Evolutionary conservation across 2,888 invertebrate species (phyloP).

Genomic region (Melieria picta): DNA sequence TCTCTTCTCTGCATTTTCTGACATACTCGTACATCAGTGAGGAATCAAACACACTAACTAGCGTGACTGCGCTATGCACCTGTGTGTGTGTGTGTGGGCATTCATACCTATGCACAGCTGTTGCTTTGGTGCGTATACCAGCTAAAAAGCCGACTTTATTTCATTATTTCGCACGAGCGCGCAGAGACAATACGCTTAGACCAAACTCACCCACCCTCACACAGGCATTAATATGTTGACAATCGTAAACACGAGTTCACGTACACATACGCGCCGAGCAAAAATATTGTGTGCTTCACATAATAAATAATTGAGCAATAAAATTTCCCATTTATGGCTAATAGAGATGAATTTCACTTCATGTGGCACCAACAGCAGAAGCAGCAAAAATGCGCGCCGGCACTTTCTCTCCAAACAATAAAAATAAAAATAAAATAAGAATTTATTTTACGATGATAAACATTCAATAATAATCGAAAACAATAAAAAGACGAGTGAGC

Average conservation of each 20-base stretch:
- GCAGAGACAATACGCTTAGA: background rate
- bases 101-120: too few relatives aligned
- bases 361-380: slow-evolving; percentile 12
- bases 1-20: too few relatives aligned
- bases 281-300: background rate
- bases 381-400: background rate
- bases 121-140: too few relatives aligned
- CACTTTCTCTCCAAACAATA: background rate
- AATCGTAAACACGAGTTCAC: background rate
- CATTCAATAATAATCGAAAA: slow-evolving; percentile 58
- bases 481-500: slow-evolving; percentile 54
- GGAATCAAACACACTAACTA: too few relatives aligned
- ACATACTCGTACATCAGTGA: too few relatives aligned
- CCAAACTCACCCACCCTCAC: background rate
- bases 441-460: slow-evolving; percentile 37
- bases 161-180: too few relatives aligned
- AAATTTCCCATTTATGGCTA: slow-evolving; percentile 32
- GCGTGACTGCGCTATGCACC: too few relatives aligned
- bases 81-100: too few relatives aligned
- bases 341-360: slow-evolving; percentile 34
- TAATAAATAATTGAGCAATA: slow-evolving; percentile 22
- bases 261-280: background rate
- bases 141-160: too few relatives aligned
- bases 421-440: slow-evolving; percentile 18
- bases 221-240: background rate